phyloP scores from a whole-genome alignment of 2,797 vertebrate genomes.

The Merluccius polli region DNA sequence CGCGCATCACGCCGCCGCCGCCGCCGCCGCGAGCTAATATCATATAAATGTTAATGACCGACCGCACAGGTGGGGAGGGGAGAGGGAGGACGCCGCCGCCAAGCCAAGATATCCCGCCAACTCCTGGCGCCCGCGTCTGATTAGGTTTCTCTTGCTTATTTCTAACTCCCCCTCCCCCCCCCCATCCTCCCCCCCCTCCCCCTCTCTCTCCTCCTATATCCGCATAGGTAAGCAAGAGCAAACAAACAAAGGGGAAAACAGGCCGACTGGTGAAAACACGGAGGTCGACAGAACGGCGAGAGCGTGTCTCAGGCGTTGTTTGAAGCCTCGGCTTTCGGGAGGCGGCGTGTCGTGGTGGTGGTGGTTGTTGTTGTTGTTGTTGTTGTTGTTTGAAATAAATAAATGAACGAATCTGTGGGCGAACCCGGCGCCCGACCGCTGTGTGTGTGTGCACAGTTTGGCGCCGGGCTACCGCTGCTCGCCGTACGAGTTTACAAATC shows the following conservation, averaged over 20 bases:
- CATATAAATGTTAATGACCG: conserved; percentile 79
- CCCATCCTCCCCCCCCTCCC: too few species aligned
- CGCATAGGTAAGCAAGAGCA: neutral
- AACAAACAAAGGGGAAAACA: neutral
- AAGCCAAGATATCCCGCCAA: conserved; percentile 51
- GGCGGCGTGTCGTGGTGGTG: neutral
- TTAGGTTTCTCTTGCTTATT: conserved; percentile 5
- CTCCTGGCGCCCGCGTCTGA: conserved; percentile 42
- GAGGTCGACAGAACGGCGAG: neutral
- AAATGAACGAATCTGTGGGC: neutral
- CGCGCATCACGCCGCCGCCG: conserved; percentile 58
- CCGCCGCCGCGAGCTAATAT: conserved; percentile 68
- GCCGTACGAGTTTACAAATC: neutral
- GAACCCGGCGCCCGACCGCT: neutral
- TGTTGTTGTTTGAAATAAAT: neutral
- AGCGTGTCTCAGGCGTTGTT: neutral
- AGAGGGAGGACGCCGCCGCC: conserved; percentile 62
- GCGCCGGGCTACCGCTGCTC: neutral
- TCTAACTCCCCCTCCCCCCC: neutral
- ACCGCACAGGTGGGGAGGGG: conserved; percentile 56
- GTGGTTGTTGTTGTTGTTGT: neutral
- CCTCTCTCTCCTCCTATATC: neutral
- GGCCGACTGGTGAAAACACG: neutral
- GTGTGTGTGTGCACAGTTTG: neutral
- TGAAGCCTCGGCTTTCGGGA: neutral